These are phyloP conservation scores for Hydropotes inermis DNA, from an alignment of 2,113 vertebrate genomes.

Conservation along the genomic window DNA sequence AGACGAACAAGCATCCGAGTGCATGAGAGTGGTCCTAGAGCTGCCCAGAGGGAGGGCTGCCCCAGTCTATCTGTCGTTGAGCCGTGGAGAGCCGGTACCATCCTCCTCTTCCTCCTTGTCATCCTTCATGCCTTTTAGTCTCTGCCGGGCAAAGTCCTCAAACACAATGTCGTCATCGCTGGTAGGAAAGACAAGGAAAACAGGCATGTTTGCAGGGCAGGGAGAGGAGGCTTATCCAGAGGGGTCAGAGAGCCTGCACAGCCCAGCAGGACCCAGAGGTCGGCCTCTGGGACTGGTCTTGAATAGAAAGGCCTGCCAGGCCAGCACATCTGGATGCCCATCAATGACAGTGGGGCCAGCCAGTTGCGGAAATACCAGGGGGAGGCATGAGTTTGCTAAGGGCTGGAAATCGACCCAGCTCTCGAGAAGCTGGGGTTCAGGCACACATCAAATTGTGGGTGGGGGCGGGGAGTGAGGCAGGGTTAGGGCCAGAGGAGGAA, in stretches of 20 bases:
- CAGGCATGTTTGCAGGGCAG: background rate
- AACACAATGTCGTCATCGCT: slow-evolving; percentile 98
- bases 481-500: background rate
- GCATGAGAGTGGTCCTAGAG: slow-evolving; percentile 43
- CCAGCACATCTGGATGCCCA: background rate
- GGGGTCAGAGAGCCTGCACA: background rate
- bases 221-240: background rate
- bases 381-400: background rate
- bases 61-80: slow-evolving; percentile 86
- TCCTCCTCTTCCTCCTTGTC: slow-evolving; percentile 94
- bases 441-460: background rate
- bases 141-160: slow-evolving; percentile 95
- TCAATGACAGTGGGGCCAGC: background rate
- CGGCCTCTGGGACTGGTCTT: background rate
- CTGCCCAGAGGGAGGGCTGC: background rate
- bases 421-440: background rate
- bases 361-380: background rate
- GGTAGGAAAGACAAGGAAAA: slow-evolving; percentile 35
- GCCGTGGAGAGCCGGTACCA: slow-evolving; percentile 86
- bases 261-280: background rate
- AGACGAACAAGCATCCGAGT: slow-evolving; percentile 69
- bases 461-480: fast-evolving
- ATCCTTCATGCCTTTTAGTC: slow-evolving; percentile 91
- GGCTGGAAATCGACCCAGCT: background rate
- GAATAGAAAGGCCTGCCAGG: background rate